A percentile compares a stretch with the other conserved stretches of the same genome.
phyloP scores from a whole-genome alignment of 1,140 invertebrate species.

The Hermatobates lingyangjiaoensis region DNA sequence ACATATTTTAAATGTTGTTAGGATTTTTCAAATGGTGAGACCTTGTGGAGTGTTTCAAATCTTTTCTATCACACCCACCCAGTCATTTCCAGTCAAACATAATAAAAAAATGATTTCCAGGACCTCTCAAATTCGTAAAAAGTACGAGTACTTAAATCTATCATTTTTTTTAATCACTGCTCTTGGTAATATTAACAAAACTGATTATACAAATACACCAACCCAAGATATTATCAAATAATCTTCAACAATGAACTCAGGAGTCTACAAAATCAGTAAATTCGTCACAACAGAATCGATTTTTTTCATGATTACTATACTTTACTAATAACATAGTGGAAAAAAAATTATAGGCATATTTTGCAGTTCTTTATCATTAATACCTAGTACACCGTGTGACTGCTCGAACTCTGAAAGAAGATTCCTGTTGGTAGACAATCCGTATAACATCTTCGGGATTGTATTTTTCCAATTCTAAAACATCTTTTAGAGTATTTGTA shows the following conservation, averaged over 20 bases:
- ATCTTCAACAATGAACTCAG: not conserved
- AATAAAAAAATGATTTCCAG: too few relatives aligned
- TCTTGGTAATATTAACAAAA: too few relatives aligned
- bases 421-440: slow-evolving; percentile 91
- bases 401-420: slow-evolving; percentile 76
- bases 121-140: too few relatives aligned
- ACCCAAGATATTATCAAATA: not conserved
- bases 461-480: slow-evolving; percentile 39
- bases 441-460: slow-evolving; percentile 71
- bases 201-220: too few relatives aligned
- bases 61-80: too few relatives aligned
- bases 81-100: too few relatives aligned
- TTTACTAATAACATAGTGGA: not conserved
- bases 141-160: too few relatives aligned
- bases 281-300: not conserved
- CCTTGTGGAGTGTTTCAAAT: too few relatives aligned
- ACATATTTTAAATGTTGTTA: too few relatives aligned
- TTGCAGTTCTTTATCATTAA: not conserved
- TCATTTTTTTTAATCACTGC: too few relatives aligned
- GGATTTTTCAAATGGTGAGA: too few relatives aligned
- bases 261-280: not conserved
- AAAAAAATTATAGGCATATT: not conserved
- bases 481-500: slow-evolving; percentile 44
- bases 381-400: slow-evolving; percentile 58
- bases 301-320: too few relatives aligned